Evolutionary conservation across 1,140 invertebrate species (phyloP).

Genomic region (Calosoma granatense): DNA sequence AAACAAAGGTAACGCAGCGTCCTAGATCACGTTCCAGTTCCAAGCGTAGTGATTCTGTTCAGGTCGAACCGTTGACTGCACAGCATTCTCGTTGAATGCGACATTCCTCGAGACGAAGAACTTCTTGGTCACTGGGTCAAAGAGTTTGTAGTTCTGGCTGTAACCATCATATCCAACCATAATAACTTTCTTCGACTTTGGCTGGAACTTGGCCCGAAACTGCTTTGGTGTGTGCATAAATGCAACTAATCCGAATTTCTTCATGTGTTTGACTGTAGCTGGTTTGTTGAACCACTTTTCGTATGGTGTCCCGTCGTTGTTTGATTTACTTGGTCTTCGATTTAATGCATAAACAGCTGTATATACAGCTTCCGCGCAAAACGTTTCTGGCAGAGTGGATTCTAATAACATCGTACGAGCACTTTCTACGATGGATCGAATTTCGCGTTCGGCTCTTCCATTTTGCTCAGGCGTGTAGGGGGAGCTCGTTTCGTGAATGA

Average conservation of each 20-base stretch:
- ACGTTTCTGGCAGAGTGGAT: constrained; percentile 22
- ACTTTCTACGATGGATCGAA: constrained; percentile 32
- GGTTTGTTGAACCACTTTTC: constrained; percentile 18
- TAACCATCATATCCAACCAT: constrained; percentile 19
- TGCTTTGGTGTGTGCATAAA: constrained; percentile 21
- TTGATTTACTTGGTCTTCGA: constrained; percentile 21
- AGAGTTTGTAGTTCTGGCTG: constrained; percentile 17
- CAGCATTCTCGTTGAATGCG: constrained; percentile 24
- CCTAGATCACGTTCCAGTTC: too few species aligned
- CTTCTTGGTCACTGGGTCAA: constrained; percentile 22
- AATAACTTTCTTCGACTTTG: constrained; percentile 21
- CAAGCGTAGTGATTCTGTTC: neutral
- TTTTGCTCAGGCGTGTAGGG: constrained; percentile 34
- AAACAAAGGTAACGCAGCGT: too few species aligned
- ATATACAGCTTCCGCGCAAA: constrained; percentile 35
- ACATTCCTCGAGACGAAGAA: constrained; percentile 25
- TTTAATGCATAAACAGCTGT: constrained; percentile 37
- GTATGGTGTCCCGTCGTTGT: constrained; percentile 14
- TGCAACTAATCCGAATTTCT: constrained; percentile 28
- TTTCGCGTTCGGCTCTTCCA: constrained; percentile 33
- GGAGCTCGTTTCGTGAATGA: constrained; percentile 18
- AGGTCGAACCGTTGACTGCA: neutral
- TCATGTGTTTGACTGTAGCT: constrained; percentile 18
- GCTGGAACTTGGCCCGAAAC: constrained; percentile 22
- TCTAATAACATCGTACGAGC: constrained; percentile 31